Conservation (phyloP, 2,888 invertebrate genomes). For the Drosophila gaucha region DNA sequence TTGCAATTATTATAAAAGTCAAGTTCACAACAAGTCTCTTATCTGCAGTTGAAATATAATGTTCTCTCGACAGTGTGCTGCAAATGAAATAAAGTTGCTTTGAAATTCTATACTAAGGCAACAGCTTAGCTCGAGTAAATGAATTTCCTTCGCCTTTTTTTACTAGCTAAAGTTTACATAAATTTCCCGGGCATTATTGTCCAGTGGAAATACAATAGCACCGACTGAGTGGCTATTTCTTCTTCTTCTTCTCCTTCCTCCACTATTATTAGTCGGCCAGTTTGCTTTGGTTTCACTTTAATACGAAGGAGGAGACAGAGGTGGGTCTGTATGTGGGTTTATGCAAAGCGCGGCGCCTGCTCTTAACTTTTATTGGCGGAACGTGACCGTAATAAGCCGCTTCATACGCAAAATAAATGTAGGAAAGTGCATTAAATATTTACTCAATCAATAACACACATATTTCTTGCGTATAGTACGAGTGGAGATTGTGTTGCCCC, state of each 20-base stretch:
- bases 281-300: conserved; percentile 30
- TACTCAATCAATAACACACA: conserved; percentile 70
- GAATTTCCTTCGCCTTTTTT: neutral
- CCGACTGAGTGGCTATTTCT: conserved; percentile 13
- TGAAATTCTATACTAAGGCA: conserved; percentile 6
- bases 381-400: conserved; percentile 70
- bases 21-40: neutral
- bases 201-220: conserved; percentile 32
- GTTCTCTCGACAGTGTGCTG: neutral
- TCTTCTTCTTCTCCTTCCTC: neutral
- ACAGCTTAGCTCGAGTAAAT: neutral
- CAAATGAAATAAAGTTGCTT: neutral
- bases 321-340: neutral
- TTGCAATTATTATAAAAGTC: neutral
- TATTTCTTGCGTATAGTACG: conserved; percentile 18
- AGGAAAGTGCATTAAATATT: conserved; percentile 57
- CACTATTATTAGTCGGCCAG: conserved; percentile 29
- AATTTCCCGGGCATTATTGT: conserved; percentile 32
- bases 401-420: conserved; percentile 58
- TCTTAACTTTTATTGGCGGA: conserved; percentile 63
- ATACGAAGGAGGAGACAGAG: neutral
- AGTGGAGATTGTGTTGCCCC: neutral
- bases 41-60: neutral
- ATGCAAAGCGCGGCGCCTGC: conserved; percentile 43
- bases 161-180: conserved; percentile 10